Evolutionary conservation across 2,888 invertebrate species (phyloP).

Genomic region (Yponomeuta malinellus): DNA sequence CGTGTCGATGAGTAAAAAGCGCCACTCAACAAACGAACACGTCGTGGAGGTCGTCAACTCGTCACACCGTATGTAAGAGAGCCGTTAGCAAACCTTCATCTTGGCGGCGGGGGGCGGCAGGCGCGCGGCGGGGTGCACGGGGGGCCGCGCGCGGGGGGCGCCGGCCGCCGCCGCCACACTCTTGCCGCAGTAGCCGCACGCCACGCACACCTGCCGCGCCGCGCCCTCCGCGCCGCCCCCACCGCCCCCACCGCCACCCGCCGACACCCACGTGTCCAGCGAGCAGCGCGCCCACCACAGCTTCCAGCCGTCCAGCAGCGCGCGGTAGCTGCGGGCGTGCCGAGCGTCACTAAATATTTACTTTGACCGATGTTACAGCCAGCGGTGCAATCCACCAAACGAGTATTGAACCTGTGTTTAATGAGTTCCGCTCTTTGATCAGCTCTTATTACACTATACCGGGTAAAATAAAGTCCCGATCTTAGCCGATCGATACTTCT

Average conservation of each 20-base stretch:
- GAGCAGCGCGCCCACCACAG: slow-evolving; percentile 93
- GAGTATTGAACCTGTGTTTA: not conserved
- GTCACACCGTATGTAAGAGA: no score
- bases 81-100: slow-evolving; percentile 74
- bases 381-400: no score
- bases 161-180: slow-evolving; percentile 89
- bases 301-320: slow-evolving; percentile 91
- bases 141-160: slow-evolving; percentile 71
- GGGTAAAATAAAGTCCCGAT: no score
- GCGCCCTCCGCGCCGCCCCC: slow-evolving; percentile 27
- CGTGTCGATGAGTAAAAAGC: no score
- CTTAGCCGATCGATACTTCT: no score
- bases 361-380: no score
- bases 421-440: no score
- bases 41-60: no score
- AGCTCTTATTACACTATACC: no score
- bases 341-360: no score
- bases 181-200: slow-evolving; percentile 97
- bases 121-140: slow-evolving; percentile 62
- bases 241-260: slow-evolving; percentile 63
- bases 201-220: slow-evolving; percentile 67
- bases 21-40: no score
- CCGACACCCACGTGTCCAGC: slow-evolving; percentile 88
- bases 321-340: slow-evolving; percentile 80
- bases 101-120: slow-evolving; percentile 82